Conservation (phyloP, 2,888 invertebrate species). For the Gastrophysa polygoni region DNA sequence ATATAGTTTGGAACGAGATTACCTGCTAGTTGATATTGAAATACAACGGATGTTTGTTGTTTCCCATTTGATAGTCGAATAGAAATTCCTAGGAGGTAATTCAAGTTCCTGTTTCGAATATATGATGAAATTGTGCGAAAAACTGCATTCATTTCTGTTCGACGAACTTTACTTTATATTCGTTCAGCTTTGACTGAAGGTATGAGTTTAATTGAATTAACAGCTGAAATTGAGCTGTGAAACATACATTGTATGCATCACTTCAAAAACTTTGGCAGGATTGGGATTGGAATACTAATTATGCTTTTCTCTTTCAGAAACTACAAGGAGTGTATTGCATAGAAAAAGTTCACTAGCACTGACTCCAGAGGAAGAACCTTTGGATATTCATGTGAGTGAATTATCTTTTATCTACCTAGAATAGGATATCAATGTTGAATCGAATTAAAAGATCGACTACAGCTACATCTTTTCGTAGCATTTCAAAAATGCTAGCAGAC, state of each 20-base stretch:
- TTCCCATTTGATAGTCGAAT: not conserved
- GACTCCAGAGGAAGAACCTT: constrained; percentile 74
- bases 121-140: not conserved
- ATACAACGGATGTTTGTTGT: constrained; percentile 5
- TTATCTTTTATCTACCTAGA: not conserved
- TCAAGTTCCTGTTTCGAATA: not conserved
- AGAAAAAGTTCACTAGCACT: constrained; percentile 72
- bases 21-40: not conserved
- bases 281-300: too few species aligned
- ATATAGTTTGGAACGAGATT: not conserved
- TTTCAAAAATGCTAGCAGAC: too few species aligned
- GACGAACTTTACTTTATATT: too few species aligned
- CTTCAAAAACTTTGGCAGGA: too few species aligned
- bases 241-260: too few species aligned
- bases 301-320: constrained; percentile 58
- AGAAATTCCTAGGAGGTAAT: constrained; percentile 1
- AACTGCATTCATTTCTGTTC: too few species aligned
- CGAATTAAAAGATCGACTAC: too few species aligned
- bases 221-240: too few species aligned
- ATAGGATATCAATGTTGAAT: too few species aligned
- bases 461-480: too few species aligned
- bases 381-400: constrained; percentile 72
- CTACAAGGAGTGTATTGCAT: constrained; percentile 63
- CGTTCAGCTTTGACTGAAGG: too few species aligned
- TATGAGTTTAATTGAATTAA: too few species aligned